Base-by-base conservation (phyloP, 2,888 invertebrate genomes). In the Polyommatus icarus region DNA sequence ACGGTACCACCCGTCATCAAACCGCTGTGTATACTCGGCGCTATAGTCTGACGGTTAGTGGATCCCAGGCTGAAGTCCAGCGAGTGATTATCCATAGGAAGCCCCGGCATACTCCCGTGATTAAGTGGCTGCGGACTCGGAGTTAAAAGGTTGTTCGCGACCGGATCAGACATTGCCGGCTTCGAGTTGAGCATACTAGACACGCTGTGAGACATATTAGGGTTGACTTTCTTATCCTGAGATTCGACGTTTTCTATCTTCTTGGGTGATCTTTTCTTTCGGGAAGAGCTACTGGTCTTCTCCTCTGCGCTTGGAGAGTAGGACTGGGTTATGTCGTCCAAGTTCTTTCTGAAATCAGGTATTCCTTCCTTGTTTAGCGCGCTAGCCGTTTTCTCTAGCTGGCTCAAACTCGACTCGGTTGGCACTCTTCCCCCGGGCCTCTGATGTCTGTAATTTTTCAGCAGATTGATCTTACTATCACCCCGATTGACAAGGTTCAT, bases 401-500 rank as follows among this genome's bases (percentile, higher is more conserved):
- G 91, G 80, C 90, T 92, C 20, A 94, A 82, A 79, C 92, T 93
- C 0, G 94, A 94, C 82, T 94, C 94, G 0, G 87, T 85, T n/a
- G 86, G 86, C 1, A 91, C 84, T 32, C 92, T 87, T 78, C 82
- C 87, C 0, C 87, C 87, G 0, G 89, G 88, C 15, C 94, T 87
- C 79, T 93, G 94, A 83, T 94, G 94, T 83, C 94, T 89, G 80
- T 94, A 94, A 83, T 94, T 94, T 81, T 94, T 94, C 71, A 94
- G 80, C 54, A 92, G 84, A 81, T 92, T 94, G 32, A 91, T 92
- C 85, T 94, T 94, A 79, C 89, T 88, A 76, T 90, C 90, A 0
- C 86, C 87, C 12, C 87, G 84, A 59, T 88, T 89, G 3, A 84
- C 85, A 20, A 85, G 84, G 77, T 86, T 84, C 50, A 87, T 85